Evolutionary conservation across 23 tunicate genomes (phyloP), one percentile per base, ranked within the genome.

Genomic region (Corella eumyota): DNA sequence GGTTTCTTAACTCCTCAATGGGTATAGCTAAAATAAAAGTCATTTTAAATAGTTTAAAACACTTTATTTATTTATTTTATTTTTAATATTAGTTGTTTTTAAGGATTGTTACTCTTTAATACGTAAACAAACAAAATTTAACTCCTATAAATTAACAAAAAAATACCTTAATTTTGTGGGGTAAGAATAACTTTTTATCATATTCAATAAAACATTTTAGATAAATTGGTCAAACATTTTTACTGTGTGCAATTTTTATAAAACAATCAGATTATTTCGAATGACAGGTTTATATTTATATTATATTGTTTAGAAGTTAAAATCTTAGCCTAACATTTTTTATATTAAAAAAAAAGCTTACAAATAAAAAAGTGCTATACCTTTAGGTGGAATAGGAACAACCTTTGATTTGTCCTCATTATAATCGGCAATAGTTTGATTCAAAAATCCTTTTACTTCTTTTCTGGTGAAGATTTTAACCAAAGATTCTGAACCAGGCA

Each of bases 371-470:
- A n/a, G n/a, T n/a, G n/a, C n/a, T n/a, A 62, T 61, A 82, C 92
- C 92, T 62, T 82, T 73, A 53, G 73, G 71, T 68, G 92, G 92
- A 21, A 82, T 82, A 49, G 74, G 49, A 30, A 82, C 44, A 5
- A 73, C 58, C 32, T 62, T 40, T 60, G 27, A 50, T 3, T 32
- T 34, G 3, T 34, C 36, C 11, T 62, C 56, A 24, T 34, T 28
- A 6, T 65, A 36, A 22, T 67, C 67, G 26, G 63, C 62, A 38
- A 74, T 68, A 30, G 76, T 65, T 20, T 68, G 49, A 44, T 61
- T 36, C 29, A 82, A 44, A 61, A 73, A 82, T 28, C 76, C 92
- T 34, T 73, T 56, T 20, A 82, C 70, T 73, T 82, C 92, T 61
- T 55, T 73, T 51, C 68, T 52, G 17, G 92, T 82, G 56, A 82